These are phyloP conservation scores for Sebastes aleutianus DNA, from an alignment of 2,797 vertebrate species.

Conservation along the genomic window DNA sequence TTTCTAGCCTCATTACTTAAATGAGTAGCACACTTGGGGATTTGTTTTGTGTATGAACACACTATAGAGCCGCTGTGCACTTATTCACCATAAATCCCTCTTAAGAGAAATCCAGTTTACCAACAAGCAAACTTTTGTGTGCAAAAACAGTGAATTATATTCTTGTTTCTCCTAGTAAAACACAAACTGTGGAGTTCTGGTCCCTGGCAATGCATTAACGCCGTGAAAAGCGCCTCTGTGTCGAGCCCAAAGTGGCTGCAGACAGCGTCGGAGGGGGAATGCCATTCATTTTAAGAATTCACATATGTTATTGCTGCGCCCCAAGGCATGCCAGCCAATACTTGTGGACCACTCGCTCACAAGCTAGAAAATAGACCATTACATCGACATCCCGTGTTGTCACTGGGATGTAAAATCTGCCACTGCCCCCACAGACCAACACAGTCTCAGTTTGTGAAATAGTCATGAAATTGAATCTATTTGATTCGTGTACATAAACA, in stretches of 20 bases:
- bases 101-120: not conserved
- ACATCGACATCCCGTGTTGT: not conserved
- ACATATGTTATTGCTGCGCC: conserved; percentile 41
- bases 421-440: not conserved
- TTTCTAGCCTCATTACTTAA: conserved; percentile 41
- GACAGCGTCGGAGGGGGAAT: conserved; percentile 24
- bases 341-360: not conserved
- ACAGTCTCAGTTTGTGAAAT: too few relatives aligned
- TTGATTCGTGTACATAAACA: too few relatives aligned
- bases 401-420: conserved; percentile 8
- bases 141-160: not conserved
- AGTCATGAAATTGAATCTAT: too few relatives aligned
- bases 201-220: not conserved
- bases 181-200: not conserved
- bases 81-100: not conserved
- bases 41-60: not conserved
- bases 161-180: conserved; percentile 3
- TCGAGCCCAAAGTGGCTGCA: not conserved
- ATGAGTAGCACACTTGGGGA: conserved; percentile 23
- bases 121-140: not conserved
- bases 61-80: not conserved
- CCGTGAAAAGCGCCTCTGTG: conserved; percentile 10
- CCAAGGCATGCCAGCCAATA: not conserved
- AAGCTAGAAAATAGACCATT: not conserved
- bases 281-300: conserved; percentile 58